Evolutionary conservation across 2,113 vertebrate species (phyloP), one percentile per base, ranked within the genome.

Genomic region (Pygoscelis adeliae): DNA sequence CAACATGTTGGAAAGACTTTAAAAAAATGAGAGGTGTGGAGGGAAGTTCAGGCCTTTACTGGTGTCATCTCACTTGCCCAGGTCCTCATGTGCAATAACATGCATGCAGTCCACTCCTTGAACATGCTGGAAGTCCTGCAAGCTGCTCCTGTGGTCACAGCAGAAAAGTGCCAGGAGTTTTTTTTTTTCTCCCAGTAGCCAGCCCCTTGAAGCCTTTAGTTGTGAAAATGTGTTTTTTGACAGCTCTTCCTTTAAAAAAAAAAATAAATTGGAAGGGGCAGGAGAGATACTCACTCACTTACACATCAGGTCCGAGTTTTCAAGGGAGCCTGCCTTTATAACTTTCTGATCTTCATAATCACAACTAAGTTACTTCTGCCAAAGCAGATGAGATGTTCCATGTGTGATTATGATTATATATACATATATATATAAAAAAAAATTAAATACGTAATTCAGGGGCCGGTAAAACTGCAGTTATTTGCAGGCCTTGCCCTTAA

Each of bases 61-160:
- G 62, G 18, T 32, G 49, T 62, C 49, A 8, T 69, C 19, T 80
- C 40, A 67, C 22, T 74, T 74, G 53, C 32, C n/a, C 40, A 50
- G 15, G 29, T 76, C 29, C 29, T 59, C 21, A 17, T 0, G 1
- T 40, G 23, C 42, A 40, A 19, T 70, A 26, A 17, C 36, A 19
- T 30, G 14, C 62, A 50, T 69, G 29, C 34, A 17, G 32, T 76
- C 29, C 11, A 16, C 8, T 4, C 42, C 32, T 58, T 69, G n/a
- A 49, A 69, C 19, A 4, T 22, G 10, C 16, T 74, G 32, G 20
- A 80, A 74, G 32, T 46, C 40, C 55, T 74, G 19, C 67, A 74
- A 32, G 9, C 25, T 27, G 25, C 19, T 62, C 7, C 36, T 0
- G 0, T 67, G 32, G 16, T 66, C 20, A 44, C 1, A 5, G 36